phyloP scores from a whole-genome alignment of 23 tunicate species.

The Aplidium turbinatum region DNA sequence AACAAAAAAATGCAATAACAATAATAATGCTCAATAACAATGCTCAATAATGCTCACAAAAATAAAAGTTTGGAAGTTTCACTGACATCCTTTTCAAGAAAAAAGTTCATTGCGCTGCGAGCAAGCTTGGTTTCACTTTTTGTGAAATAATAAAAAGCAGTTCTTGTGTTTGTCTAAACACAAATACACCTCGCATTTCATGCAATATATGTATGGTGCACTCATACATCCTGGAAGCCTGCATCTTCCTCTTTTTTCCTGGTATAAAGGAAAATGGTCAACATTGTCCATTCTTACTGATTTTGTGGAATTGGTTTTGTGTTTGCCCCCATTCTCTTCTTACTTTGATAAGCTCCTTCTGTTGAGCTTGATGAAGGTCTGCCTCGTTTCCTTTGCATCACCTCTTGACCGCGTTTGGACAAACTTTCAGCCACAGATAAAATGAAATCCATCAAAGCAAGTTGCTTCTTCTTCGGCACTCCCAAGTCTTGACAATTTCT shows the following conservation, averaged over 20 bases:
- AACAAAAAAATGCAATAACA: too few species aligned
- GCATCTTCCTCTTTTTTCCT: constrained; percentile 13
- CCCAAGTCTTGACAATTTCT: constrained; percentile 8
- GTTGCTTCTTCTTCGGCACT: not conserved
- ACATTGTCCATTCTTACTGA: not conserved
- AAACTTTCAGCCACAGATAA: constrained; percentile 9
- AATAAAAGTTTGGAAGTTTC: too few species aligned
- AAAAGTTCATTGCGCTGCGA: not conserved
- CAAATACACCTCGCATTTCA: constrained; percentile 14
- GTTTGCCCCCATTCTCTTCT: not conserved
- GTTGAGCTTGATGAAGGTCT: constrained; percentile 15
- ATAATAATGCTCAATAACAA: too few species aligned
- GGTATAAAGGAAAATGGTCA: not conserved
- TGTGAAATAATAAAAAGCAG: constrained; percentile 14
- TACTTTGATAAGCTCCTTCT: not conserved
- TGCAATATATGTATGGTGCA: constrained; percentile 5
- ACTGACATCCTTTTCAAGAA: too few species aligned
- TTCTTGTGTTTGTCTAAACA: constrained; percentile 17
- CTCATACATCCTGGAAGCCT: constrained; percentile 14
- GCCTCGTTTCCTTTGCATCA: constrained; percentile 1
- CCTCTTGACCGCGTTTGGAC: not conserved
- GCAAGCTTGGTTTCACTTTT: not conserved
- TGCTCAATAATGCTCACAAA: too few species aligned
- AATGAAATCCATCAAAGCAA: not conserved
- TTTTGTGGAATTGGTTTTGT: constrained; percentile 16